phyloP scores from a whole-genome alignment of 2,113 vertebrate species.

The Piaya cayana region DNA sequence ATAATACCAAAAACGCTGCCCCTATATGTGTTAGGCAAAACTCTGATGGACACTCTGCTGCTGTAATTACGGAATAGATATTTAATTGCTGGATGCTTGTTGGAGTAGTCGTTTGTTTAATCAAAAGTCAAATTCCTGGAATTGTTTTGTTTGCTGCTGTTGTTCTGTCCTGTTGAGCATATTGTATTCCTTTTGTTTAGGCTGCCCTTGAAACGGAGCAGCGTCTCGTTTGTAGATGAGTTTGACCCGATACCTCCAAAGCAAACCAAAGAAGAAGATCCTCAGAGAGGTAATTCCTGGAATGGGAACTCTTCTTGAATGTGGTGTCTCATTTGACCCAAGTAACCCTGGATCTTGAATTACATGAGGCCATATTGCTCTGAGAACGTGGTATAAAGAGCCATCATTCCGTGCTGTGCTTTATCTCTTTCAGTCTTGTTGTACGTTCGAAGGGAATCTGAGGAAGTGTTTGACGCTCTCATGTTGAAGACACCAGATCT shows the following conservation, averaged over 20 bases:
- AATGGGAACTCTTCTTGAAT: not conserved
- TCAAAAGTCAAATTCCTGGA: not conserved
- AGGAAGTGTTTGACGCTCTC: conserved; percentile 96
- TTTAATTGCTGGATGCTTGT: not conserved
- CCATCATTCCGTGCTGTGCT: not conserved
- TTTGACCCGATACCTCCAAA: conserved; percentile 80
- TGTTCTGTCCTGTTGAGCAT: not conserved
- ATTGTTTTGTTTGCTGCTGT: accelerated
- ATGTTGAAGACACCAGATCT: conserved; percentile 94
- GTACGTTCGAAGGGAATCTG: conserved; percentile 87
- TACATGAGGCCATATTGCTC: accelerated
- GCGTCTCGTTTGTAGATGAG: conserved; percentile 79
- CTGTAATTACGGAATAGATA: not conserved
- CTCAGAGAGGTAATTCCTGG: conserved; percentile 85
- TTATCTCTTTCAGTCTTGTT: conserved; percentile 82
- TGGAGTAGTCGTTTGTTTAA: not conserved
- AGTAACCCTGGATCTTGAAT: not conserved
- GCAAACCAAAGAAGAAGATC: conserved; percentile 82
- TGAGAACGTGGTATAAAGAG: accelerated
- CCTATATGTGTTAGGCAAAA: accelerated
- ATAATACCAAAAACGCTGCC: not conserved
- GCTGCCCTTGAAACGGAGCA: conserved; percentile 83
- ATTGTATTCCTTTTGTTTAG: conserved; percentile 41
- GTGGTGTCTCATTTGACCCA: not conserved
- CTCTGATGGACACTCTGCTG: not conserved